Base-by-base conservation (phyloP, 2,113 vertebrate genomes). In the Psittacara wagleri region DNA sequence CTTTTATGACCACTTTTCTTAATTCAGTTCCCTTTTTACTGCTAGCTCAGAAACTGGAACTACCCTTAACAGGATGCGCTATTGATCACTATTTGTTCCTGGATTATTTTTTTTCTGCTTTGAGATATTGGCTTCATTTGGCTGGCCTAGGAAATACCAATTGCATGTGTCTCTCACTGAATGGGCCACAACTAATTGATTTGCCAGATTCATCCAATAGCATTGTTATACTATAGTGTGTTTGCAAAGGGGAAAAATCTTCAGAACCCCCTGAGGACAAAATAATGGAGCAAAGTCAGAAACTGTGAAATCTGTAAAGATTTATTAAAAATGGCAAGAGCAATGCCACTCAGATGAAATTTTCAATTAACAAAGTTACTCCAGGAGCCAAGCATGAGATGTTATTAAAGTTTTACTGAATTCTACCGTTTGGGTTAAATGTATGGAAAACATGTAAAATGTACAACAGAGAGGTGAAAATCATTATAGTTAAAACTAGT, bases 281-380 rank as follows among this genome's bases (percentile, higher is more conserved):
- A 70, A 49, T 18, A 75, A 54, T 4, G 2, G 78, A 83, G 28
- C 9, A 69, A 87, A 78, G 17, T 37, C 11, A 73, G 57, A 63
- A 90, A 87, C 4, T 17, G 20, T 31, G n/a, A 76, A 87, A 61
- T 51, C 39, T 49, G 20, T 33, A 44, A 86, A 73, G 67, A 39
- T n/a, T 35, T 63, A 77, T 66, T 89, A 62, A n/a, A 87, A 89
- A 57, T 41, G 2, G 37, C 59, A 83, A 72, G 8, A 84, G 11
- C 13, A 57, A 72, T 52, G 51, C 9, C 29, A 70, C 29, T 11
- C 17, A 86, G 33, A 68, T 11, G 52, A 84, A 94, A 44, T 29
- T 86, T 91, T 62, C 41, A 91, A 73, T 72, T 76, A 87, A 8
- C 13, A 43, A 84, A 91, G 74, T 55, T 78, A 72, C 33, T 83